Conservation (phyloP, 1,140 invertebrate species). For the Drosophila littoralis region DNA sequence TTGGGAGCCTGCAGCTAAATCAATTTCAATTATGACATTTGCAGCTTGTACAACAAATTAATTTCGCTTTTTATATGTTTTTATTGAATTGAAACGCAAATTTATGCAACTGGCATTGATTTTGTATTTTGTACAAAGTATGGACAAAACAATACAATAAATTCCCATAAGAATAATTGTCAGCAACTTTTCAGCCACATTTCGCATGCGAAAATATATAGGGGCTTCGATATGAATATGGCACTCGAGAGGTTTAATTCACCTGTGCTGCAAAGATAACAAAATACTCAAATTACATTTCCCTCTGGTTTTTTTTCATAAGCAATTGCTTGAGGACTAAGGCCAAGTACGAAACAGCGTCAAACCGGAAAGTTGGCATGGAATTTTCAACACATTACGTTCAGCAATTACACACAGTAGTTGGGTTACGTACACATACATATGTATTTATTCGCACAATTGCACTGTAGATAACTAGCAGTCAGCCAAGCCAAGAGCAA, state of each 20-base stretch:
- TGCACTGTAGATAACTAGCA: conserved; percentile 58
- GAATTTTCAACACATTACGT: conserved; percentile 40
- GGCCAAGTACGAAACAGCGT: conserved; percentile 14
- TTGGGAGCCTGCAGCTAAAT: conserved; percentile 50
- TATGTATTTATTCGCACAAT: conserved; percentile 66
- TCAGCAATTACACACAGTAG: conserved; percentile 38
- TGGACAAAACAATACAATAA: conserved; percentile 31
- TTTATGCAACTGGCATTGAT: conserved; percentile 47
- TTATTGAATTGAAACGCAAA: conserved; percentile 52
- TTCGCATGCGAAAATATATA: neutral
- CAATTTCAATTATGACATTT: conserved; percentile 67
- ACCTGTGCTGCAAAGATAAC: conserved; percentile 10
- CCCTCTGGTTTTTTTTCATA: neutral
- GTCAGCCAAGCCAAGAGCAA: conserved; percentile 21
- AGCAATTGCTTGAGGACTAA: conserved; percentile 3
- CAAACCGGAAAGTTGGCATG: conserved; percentile 44
- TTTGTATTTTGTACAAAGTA: conserved; percentile 42
- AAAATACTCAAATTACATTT: conserved; percentile 2
- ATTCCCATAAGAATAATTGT: conserved; percentile 25
- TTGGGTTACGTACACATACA: conserved; percentile 28
- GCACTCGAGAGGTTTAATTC: neutral
- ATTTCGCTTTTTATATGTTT: conserved; percentile 42
- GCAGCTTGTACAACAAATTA: conserved; percentile 44
- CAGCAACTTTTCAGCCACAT: conserved; percentile 15
- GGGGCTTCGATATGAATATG: conserved; percentile 4